Evolutionary conservation across 2,113 vertebrate genomes (phyloP).

Genomic region (Larimichthys crocea): DNA sequence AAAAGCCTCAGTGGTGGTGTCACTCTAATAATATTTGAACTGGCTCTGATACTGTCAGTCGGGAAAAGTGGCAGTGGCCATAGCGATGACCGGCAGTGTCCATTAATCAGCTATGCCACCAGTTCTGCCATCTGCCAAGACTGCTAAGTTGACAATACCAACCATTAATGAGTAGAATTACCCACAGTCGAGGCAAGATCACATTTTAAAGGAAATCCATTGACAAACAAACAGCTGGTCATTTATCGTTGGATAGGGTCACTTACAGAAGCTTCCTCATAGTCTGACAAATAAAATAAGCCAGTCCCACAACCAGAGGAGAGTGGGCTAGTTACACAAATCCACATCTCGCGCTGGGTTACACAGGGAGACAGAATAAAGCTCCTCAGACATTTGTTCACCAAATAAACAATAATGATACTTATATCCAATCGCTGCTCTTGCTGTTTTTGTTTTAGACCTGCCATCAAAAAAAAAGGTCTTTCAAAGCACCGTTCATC

Average conservation of each 20-base stretch:
- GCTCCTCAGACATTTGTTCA: neutral
- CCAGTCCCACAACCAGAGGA: neutral
- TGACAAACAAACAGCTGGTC: constrained; percentile 37
- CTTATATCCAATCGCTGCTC: neutral
- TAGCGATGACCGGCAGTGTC: neutral
- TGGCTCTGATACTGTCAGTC: constrained; percentile 1
- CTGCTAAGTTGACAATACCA: constrained; percentile 50
- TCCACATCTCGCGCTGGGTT: constrained; percentile 9
- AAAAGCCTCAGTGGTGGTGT: constrained; percentile 14
- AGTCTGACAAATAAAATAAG: constrained; percentile 20
- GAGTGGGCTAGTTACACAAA: constrained; percentile 9
- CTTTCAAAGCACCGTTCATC: neutral
- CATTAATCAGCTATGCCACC: constrained; percentile 38
- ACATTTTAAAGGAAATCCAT: constrained; percentile 55
- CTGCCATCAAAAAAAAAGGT: too few species aligned
- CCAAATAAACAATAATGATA: constrained; percentile 10
- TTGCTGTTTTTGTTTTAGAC: constrained; percentile 11
- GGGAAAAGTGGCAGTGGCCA: neutral
- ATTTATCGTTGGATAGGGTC: constrained; percentile 13
- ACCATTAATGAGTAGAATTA: constrained; percentile 50
- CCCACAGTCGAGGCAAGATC: neutral
- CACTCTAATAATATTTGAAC: constrained; percentile 9
- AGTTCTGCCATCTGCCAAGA: constrained; percentile 52
- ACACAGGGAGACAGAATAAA: constrained; percentile 33
- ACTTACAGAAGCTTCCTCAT: constrained; percentile 3